Evolutionary conservation across 2,113 vertebrate species (phyloP).

Genomic region (Cichladusa arquata): DNA sequence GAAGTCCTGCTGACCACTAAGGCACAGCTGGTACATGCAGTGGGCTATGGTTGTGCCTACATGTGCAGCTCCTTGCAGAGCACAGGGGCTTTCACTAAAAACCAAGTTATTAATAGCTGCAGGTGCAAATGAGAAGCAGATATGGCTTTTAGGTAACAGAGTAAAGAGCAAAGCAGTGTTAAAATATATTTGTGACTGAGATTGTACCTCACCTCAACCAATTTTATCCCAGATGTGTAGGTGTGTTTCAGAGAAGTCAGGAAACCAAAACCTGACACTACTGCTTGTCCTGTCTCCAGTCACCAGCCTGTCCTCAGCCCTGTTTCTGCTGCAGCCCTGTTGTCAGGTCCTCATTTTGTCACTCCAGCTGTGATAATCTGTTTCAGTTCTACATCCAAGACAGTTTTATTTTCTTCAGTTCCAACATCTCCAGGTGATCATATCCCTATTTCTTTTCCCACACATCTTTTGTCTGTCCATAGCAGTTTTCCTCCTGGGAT

Average conservation of each 20-base stretch:
- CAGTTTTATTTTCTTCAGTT: neutral
- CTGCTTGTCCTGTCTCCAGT: neutral
- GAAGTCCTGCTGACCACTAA: neutral
- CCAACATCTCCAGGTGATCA: neutral
- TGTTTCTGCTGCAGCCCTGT: neutral
- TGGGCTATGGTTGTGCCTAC: neutral
- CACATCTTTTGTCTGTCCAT: rapidly evolving
- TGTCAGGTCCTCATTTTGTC: neutral
- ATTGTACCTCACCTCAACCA: neutral
- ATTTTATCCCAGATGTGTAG: neutral
- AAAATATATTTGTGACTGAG: neutral
- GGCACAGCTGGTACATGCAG: neutral
- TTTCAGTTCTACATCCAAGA: neutral
- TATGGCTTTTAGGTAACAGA: neutral
- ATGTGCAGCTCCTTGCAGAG: neutral
- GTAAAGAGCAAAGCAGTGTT: neutral
- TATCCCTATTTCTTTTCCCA: neutral
- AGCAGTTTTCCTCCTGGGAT: neutral
- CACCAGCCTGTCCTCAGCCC: neutral
- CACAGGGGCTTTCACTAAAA: neutral
- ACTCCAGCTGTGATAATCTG: neutral
- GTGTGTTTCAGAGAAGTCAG: neutral
- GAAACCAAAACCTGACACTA: neutral
- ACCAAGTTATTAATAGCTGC: neutral
- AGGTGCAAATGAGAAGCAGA: neutral